Conservation (phyloP, 2,888 invertebrate species). For the Melolontha melolontha region DNA sequence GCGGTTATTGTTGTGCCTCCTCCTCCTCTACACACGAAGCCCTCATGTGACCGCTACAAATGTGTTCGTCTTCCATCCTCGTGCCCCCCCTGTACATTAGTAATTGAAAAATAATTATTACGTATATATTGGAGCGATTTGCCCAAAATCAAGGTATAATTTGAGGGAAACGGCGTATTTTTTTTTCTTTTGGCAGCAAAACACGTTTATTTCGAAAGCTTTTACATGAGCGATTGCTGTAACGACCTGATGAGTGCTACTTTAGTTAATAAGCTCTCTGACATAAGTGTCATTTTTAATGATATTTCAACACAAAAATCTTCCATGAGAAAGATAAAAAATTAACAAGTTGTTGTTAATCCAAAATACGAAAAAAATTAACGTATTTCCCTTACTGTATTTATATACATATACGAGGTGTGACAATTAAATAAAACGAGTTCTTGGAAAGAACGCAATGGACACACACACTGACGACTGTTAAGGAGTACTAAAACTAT, state of each 20-base stretch:
- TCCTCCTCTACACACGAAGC: not conserved
- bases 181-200: not conserved
- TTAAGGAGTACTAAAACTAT: no score
- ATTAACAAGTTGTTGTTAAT: conserved; percentile 6
- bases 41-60: not conserved
- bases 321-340: not conserved
- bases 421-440: no score
- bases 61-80: not conserved
- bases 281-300: not conserved
- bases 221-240: not conserved
- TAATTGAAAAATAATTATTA: conserved; percentile 26
- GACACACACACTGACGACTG: no score
- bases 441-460: no score
- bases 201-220: not conserved
- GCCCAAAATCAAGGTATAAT: conserved; percentile 1
- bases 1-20: not conserved
- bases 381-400: no score
- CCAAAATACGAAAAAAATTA: no score
- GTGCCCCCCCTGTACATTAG: not conserved
- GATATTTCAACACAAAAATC: conserved; percentile 1
- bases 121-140: conserved; percentile 13
- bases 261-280: not conserved
- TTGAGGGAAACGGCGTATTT: conserved; percentile 1
- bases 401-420: no score
- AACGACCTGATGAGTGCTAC: not conserved